A percentile compares a stretch with the other conserved stretches of the same genome.
Conservation (phyloP, 2,888 invertebrate species). For the Ornithoptera priamus region DNA sequence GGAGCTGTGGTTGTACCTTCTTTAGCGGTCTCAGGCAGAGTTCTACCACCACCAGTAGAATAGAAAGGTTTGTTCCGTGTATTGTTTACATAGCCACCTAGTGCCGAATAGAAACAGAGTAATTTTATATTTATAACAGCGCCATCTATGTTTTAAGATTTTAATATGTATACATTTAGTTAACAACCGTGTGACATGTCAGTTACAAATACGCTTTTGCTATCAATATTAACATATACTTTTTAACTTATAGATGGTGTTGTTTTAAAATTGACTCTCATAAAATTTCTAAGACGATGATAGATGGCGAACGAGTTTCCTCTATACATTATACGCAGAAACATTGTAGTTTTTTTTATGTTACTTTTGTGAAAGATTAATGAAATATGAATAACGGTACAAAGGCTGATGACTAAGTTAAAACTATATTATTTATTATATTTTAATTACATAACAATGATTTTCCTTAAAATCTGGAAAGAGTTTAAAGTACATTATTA, state of each 20-base stretch:
- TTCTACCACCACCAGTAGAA: too few relatives aligned
- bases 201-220: background rate
- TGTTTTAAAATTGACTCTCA: background rate
- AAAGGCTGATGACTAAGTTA: too few relatives aligned
- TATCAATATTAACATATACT: constrained; percentile 8
- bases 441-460: too few relatives aligned
- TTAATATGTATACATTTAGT: background rate
- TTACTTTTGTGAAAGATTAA: too few relatives aligned
- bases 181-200: background rate
- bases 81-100: background rate
- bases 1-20: too few relatives aligned
- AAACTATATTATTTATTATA: too few relatives aligned
- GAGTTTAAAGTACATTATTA: too few relatives aligned
- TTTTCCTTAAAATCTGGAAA: too few relatives aligned
- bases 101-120: constrained; percentile 14
- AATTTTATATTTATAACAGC: background rate
- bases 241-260: constrained; percentile 22
- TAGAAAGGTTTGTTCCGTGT: too few relatives aligned
- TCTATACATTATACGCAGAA: constrained; percentile 14
- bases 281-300: background rate
- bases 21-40: too few relatives aligned
- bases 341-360: too few relatives aligned
- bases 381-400: too few relatives aligned
- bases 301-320: background rate
- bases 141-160: constrained; percentile 10